Percentiles rank a stretch among this genome's conserved stretches.
These are phyloP conservation scores for Drosophila kanekoi DNA, from an alignment of 2,888 invertebrate species.

Conservation along the genomic window DNA sequence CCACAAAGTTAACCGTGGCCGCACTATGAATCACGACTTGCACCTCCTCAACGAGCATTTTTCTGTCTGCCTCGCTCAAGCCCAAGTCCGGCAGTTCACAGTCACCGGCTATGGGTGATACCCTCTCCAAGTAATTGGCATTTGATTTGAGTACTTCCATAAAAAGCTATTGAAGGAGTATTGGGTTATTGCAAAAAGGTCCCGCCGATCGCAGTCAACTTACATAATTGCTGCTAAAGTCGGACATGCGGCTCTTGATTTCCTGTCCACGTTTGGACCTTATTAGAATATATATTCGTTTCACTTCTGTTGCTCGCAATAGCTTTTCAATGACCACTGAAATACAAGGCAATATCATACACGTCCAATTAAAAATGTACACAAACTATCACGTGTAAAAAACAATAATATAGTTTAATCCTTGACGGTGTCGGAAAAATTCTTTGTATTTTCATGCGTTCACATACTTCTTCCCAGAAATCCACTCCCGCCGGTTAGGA, in stretches of 20 bases:
- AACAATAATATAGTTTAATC: no score
- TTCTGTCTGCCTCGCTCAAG: conserved; percentile 80
- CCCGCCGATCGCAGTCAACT: conserved; percentile 54
- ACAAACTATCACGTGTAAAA: no score
- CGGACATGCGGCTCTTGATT: conserved; percentile 87
- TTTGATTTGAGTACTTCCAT: conserved; percentile 45
- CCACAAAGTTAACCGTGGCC: conserved; percentile 94
- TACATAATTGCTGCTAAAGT: conserved; percentile 88
- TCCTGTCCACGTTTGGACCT: conserved; percentile 88
- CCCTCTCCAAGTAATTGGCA: conserved; percentile 75
- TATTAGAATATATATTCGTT: conserved; percentile 87
- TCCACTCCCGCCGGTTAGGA: conserved; percentile 88
- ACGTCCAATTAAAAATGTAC: neutral
- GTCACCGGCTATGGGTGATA: conserved; percentile 84
- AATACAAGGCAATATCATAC: conserved; percentile 16
- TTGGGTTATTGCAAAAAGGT: neutral
- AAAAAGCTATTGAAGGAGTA: conserved; percentile 27
- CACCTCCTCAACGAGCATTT: conserved; percentile 75
- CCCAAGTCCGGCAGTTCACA: conserved; percentile 83
- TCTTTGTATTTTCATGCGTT: neutral
- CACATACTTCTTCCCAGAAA: conserved; percentile 84
- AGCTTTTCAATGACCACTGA: conserved; percentile 87
- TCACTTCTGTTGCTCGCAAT: conserved; percentile 86
- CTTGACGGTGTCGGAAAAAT: no score
- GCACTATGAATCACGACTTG: conserved; percentile 93